These are phyloP conservation scores for Trichonephila clavipes DNA, from an alignment of 1,140 invertebrate species.

Conservation along the genomic window DNA sequence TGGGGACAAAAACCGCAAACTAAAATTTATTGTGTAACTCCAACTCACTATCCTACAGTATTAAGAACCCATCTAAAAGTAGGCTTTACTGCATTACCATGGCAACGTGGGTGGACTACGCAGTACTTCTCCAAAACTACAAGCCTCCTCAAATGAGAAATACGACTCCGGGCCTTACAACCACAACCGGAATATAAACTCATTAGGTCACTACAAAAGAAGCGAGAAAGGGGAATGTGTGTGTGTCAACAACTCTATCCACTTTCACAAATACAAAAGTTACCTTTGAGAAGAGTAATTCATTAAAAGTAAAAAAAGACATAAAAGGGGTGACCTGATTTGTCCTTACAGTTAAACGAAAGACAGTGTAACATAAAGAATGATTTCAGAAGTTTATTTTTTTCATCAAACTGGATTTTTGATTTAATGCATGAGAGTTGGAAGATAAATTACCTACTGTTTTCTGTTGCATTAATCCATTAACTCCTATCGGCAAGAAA, in stretches of 20 bases:
- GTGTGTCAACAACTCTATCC: not conserved
- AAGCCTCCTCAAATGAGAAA: conserved; percentile 9
- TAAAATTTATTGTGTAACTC: conserved; percentile 45
- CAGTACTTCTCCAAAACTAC: conserved; percentile 6
- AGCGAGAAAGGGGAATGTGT: not conserved
- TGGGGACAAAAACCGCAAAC: conserved; percentile 50
- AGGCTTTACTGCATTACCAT: conserved; percentile 34
- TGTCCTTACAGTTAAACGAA: no score
- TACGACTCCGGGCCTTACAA: not conserved
- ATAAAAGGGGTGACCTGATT: not conserved
- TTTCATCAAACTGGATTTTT: no score
- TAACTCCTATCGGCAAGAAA: no score
- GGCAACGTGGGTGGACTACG: conserved; percentile 30
- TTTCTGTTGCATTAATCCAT: no score
- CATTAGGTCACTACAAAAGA: not conserved
- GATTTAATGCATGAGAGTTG: no score
- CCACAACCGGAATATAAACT: not conserved
- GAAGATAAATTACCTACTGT: no score
- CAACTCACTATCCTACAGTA: conserved; percentile 18
- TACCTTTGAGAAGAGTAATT: not conserved
- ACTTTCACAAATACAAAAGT: not conserved
- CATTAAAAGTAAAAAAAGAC: not conserved
- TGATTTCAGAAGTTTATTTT: no score
- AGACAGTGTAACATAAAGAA: no score
- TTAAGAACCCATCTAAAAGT: conserved; percentile 54